Evolutionary conservation across 2,113 vertebrate genomes (phyloP).

Genomic region (Tetraodon nigroviridis): DNA sequence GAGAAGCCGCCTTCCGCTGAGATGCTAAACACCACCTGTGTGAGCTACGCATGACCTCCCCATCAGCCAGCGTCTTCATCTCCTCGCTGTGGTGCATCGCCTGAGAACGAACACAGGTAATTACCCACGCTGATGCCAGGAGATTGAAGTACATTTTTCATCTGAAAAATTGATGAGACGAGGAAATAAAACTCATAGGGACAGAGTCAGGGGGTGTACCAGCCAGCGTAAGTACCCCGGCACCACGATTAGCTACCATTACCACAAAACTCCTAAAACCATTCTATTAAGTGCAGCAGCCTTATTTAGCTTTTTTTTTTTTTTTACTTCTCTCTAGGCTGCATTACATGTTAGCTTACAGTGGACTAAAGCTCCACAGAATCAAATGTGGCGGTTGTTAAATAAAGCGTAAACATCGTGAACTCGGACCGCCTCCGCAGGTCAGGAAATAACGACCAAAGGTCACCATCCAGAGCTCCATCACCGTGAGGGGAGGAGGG

Average conservation of each 20-base stretch:
- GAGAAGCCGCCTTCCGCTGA: no score
- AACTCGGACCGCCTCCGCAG: no score
- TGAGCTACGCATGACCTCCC: background rate
- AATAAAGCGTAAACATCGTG: no score
- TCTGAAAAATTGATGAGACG: background rate
- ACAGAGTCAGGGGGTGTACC: constrained; percentile 11
- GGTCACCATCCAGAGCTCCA: no score
- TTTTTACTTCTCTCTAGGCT: background rate
- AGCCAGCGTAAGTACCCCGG: constrained; percentile 7
- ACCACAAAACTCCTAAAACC: background rate
- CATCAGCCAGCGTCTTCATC: background rate
- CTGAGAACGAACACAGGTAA: background rate
- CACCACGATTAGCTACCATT: constrained; percentile 19
- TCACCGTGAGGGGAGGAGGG: no score
- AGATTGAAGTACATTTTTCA: constrained; percentile 12
- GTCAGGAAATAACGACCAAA: no score
- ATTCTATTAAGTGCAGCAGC: constrained; percentile 1
- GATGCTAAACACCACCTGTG: background rate
- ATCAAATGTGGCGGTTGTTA: no score
- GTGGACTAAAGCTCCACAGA: no score
- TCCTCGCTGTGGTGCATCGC: background rate
- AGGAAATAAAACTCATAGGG: constrained; percentile 38
- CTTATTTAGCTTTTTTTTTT: background rate
- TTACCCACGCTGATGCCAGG: constrained; percentile 13
- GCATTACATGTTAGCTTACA: no score